Base-by-base conservation (phyloP, 2,113 vertebrate species). In the Trochalopteron elliotii region DNA sequence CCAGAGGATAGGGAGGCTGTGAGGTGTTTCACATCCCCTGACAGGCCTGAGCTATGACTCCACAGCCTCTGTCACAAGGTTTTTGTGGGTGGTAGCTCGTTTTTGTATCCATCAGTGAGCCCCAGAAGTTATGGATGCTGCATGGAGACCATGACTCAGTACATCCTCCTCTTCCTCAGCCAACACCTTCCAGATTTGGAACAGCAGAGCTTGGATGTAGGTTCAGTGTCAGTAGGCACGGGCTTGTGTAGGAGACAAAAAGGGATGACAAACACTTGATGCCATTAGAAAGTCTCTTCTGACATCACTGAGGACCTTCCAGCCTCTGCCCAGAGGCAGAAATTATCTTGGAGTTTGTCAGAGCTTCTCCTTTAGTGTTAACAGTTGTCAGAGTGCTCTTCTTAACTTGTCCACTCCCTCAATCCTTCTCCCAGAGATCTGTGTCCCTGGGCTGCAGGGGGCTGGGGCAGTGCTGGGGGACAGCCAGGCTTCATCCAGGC, bases 121-220 rank as follows among this genome's bases (percentile, higher is more conserved):
- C 71, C 92, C 71, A 88, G 31, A 83, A 95, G 90, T 63, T 60
- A 18, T 0, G 59, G 91, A 83, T 88, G 75, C 79, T 75, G 72
- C 56, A 87, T 17, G 80, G 72, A 33, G 60, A 92, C 71, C 72
- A 8, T 90, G 94, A 95, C 64, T 94, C 76, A 92, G 44, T 88
- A 4, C 25, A 89, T 89, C 72, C 94, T 90, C 88, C 87, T 80
- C 85, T 77, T 70, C 68, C 60, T 71, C 88, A 90, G 72, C 79
- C 94, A 96, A 90, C 88, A 89, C 61, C 74, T 95, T 95, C 95
- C 91, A 72, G 89, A 97, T 96, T 94, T 95, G 93, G 90, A 93
- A 93, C 68, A 75, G 95, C 70, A 63, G 78, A 87, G 71, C 67
- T n/a, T 31, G 63, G 55, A 19, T 15, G 63, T 28, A 67, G 27